Evolutionary conservation across 2,113 vertebrate genomes (phyloP), one percentile per base, ranked within the genome.

Genomic region (Anoura caudifer): DNA sequence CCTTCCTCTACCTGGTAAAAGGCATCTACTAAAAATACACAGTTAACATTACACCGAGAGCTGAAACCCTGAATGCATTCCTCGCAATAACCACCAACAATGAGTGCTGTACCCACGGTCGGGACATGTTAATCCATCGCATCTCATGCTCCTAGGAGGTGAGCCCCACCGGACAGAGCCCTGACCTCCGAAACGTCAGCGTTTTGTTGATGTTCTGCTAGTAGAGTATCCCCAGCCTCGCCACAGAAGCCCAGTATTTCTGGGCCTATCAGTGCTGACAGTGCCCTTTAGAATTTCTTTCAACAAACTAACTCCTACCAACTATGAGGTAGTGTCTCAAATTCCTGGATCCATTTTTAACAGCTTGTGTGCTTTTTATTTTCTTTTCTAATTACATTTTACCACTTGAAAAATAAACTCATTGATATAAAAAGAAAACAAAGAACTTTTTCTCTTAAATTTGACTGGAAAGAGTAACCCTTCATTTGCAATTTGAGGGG

Each of bases 241-340:
- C 97, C 97, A 98, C 97, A 97, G 59, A 47, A 98, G 95, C 95
- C 90, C 93, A 97, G 96, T 97, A 96, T 97, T 97, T 98, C 98
- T 96, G 96, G 93, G 97, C 97, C 97, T 91, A 88, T 14, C 96
- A 97, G 98, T 98, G 96, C 98, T 97, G 98, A 80, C 95, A 98
- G 97, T 97, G 96, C 97, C 96, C 19, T 97, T 98, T 97, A 98
- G 97, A 98, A 97, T 96, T 97, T 98, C 98, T 98, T 98, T 98
- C 98, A 98, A 98, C 97, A 98, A 98, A 97, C 97, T 98, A 96
- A 97, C 96, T 81, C 95, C 97, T 97, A 98, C 98, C 98, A 97
- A 90, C 98, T 98, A 98, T 98, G 98, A 98, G 98, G 98, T 98
- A 99, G 98, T 98, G 98, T 99, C 98, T 99, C 98, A 98, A 98